A percentile compares a stretch with the other conserved stretches of the same genome.
Conservation (phyloP, 2,888 invertebrate genomes). For the Thysanoteuthis rhombus region DNA sequence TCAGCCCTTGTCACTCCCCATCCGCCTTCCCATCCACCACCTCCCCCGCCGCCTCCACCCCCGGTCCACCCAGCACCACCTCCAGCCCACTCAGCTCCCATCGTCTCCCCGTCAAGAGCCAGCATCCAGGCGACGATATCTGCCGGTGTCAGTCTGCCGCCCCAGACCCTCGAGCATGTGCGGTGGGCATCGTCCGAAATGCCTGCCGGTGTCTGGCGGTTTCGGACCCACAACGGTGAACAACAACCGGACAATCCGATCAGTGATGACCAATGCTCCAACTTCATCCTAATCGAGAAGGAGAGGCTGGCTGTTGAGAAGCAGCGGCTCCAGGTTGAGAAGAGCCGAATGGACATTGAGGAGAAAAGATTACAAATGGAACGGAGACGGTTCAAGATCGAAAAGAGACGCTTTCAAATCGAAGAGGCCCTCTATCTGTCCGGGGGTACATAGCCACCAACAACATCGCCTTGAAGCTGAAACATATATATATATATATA, state of each 20-base stretch:
- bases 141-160: neutral
- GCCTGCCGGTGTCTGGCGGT: constrained; percentile 21
- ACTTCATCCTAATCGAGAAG: constrained; percentile 21
- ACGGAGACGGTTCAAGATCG: neutral
- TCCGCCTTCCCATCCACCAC: neutral
- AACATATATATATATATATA: neutral
- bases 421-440: constrained; percentile 25
- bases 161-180: neutral
- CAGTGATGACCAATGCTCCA: neutral
- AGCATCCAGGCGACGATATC: constrained; percentile 12
- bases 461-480: neutral
- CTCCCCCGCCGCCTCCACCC: neutral
- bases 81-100: neutral
- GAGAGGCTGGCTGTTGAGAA: constrained; percentile 17
- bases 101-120: neutral
- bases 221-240: neutral
- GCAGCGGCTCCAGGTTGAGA: constrained; percentile 17
- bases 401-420: constrained; percentile 18
- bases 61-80: neutral
- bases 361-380: constrained; percentile 18
- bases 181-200: constrained; percentile 18
- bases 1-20: neutral
- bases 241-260: neutral
- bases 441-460: neutral
- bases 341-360: constrained; percentile 16